These are phyloP conservation scores for Ptychoptera albimana DNA, from an alignment of 2,888 invertebrate species.

Conservation along the genomic window DNA sequence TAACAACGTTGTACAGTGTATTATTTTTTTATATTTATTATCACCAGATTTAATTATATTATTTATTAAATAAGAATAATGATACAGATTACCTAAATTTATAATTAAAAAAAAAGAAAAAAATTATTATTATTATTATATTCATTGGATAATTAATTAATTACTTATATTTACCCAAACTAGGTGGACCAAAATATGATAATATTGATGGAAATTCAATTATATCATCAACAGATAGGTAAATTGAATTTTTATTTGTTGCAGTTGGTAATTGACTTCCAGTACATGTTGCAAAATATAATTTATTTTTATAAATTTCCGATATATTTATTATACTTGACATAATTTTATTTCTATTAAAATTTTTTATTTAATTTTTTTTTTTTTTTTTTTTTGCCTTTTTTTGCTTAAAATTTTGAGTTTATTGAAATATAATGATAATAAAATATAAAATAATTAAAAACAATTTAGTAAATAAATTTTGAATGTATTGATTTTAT, in stretches of 20 bases:
- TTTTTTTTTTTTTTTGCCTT: too few species aligned
- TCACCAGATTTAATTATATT: conserved; percentile 52
- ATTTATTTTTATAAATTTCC: conserved; percentile 43
- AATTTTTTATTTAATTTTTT: too few species aligned
- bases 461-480: too few species aligned
- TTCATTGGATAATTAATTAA: too few species aligned
- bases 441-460: too few species aligned
- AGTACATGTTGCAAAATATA: conserved; percentile 61
- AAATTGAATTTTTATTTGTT: conserved; percentile 51
- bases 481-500: too few species aligned
- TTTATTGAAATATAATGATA: too few species aligned
- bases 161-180: conserved; percentile 68
- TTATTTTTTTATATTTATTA: conserved; percentile 52
- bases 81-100: too few species aligned
- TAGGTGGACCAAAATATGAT: conserved; percentile 80
- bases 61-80: conserved; percentile 63
- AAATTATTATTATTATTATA: too few species aligned
- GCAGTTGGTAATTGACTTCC: conserved; percentile 45
- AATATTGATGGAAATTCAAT: conserved; percentile 71
- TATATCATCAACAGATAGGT: conserved; percentile 64
- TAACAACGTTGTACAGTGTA: conserved; percentile 57
- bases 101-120: too few species aligned
- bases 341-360: too few species aligned
- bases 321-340: neutral
- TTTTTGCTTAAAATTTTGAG: too few species aligned